Percentiles rank a stretch among this genome's conserved stretches.
Evolutionary conservation across 2,113 vertebrate genomes (phyloP).

Genomic region (Thalassarche chlororhynchos): DNA sequence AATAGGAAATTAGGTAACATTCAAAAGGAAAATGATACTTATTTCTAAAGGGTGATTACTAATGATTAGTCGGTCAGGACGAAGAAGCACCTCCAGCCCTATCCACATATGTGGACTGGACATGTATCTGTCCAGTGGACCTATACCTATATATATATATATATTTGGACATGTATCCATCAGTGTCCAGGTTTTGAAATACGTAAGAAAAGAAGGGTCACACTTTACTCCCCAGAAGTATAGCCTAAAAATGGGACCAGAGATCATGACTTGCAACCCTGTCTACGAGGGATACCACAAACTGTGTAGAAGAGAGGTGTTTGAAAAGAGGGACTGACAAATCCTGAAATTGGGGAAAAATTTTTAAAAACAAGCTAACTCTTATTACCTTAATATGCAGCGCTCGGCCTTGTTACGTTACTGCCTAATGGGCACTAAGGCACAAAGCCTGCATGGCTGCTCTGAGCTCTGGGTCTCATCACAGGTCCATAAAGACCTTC

Average conservation of each 20-base stretch:
- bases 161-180: background rate
- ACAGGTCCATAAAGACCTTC: background rate
- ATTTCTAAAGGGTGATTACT: background rate
- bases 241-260: background rate
- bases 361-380: background rate
- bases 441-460: background rate
- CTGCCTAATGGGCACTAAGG: background rate
- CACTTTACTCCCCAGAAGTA: background rate
- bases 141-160: no score
- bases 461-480: background rate
- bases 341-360: background rate
- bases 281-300: background rate
- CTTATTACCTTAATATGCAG: background rate
- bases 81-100: background rate
- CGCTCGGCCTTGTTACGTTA: background rate
- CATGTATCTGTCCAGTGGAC: background rate
- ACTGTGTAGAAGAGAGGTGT: background rate
- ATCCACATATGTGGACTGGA: background rate
- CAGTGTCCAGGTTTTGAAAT: background rate
- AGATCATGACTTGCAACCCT: background rate
- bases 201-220: background rate
- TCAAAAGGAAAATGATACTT: background rate
- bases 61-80: background rate
- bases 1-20: background rate
- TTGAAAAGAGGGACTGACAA: background rate